Evolutionary conservation across 2,888 invertebrate species (phyloP).

Genomic region (Aleiodes leptofemur): DNA sequence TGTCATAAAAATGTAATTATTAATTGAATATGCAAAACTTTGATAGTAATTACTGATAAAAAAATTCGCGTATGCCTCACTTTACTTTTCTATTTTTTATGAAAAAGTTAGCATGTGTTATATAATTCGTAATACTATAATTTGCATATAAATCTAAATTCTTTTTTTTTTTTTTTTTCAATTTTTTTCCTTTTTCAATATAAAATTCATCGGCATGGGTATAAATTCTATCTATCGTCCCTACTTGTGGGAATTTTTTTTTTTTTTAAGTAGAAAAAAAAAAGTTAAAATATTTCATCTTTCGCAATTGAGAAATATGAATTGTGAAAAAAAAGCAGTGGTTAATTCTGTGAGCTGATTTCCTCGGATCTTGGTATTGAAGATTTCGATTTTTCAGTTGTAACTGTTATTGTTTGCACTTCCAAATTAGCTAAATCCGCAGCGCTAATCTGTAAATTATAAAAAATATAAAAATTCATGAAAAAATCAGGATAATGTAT

Average conservation of each 20-base stretch:
- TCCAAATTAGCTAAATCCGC: conserved; percentile 72
- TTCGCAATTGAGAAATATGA: conserved; percentile 45
- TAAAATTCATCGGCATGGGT: conserved; percentile 50
- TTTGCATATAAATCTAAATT: conserved; percentile 69
- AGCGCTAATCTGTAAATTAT: conserved; percentile 70
- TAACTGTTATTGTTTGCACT: conserved; percentile 70
- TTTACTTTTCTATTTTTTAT: conserved; percentile 29
- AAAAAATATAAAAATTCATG: conserved; percentile 31
- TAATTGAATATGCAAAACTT: background rate
- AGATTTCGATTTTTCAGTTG: conserved; percentile 72
- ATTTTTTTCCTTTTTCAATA: background rate
- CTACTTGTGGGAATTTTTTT: conserved; percentile 57
- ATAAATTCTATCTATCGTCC: conserved; percentile 65
- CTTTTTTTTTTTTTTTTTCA: conserved; percentile 50
- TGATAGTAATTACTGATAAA: background rate
- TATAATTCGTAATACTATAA: conserved; percentile 52
- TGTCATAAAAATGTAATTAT: conserved; percentile 13
- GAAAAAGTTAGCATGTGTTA: conserved; percentile 29
- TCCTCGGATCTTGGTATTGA: conserved; percentile 72
- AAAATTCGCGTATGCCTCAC: background rate
- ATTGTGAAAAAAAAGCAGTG: conserved; percentile 45
- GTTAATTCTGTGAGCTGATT: conserved; percentile 68
- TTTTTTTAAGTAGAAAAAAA: conserved; percentile 18
- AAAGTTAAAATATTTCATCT: conserved; percentile 15
- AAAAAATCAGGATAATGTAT: background rate